phyloP scores from a whole-genome alignment of 2,888 invertebrate species.

The Onthophagus sagittarius region DNA sequence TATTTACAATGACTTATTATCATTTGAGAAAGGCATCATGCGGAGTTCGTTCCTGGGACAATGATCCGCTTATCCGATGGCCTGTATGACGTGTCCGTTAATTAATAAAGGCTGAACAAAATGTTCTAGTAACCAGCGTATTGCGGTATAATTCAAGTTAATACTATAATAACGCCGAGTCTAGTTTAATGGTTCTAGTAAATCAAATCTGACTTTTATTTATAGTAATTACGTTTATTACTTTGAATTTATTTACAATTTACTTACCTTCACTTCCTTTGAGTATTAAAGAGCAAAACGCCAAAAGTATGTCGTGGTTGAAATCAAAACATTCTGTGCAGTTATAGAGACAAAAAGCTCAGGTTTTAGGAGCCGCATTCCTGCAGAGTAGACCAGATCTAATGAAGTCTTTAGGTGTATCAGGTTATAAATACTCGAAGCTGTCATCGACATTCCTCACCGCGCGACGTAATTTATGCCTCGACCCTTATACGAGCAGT shows the following conservation, averaged over 20 bases:
- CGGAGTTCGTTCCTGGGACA: not conserved
- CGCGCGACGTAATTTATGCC: not conserved
- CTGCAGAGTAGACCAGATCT: not conserved
- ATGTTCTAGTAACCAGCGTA: not conserved
- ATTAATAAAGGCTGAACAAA: not conserved
- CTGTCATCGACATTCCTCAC: not conserved
- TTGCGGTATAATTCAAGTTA: no score
- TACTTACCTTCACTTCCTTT: not conserved
- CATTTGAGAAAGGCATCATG: not conserved
- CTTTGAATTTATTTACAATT: no score
- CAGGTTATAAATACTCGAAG: not conserved
- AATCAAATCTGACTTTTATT: not conserved
- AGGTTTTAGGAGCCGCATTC: not conserved
- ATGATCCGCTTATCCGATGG: not conserved
- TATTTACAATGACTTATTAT: conserved; percentile 13
- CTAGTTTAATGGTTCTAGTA: no score
- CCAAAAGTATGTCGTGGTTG: not conserved
- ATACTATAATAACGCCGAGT: no score
- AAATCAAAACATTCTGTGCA: not conserved
- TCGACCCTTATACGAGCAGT: not conserved
- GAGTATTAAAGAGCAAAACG: not conserved
- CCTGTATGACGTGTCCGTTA: not conserved
- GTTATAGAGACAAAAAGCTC: not conserved
- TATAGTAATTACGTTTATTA: not conserved
- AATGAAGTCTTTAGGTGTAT: not conserved